These are phyloP conservation scores for Thelaira solivaga DNA, from an alignment of 2,888 invertebrate species.

Conservation along the genomic window DNA sequence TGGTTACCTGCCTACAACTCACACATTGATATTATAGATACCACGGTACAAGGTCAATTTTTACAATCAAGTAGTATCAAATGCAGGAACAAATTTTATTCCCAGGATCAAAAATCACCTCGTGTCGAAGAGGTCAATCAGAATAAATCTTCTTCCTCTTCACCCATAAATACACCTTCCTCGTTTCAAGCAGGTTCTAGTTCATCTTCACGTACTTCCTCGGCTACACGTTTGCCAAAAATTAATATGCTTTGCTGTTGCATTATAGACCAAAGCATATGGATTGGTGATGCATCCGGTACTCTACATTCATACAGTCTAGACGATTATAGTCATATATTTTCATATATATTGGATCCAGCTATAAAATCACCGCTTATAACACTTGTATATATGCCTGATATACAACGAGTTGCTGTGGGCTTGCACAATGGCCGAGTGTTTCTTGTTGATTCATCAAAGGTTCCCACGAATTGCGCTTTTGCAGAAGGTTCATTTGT, in stretches of 20 bases:
- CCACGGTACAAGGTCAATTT: slow-evolving; percentile 79
- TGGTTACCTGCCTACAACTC: slow-evolving; percentile 86
- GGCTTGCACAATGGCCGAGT: slow-evolving; percentile 87
- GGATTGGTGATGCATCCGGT: slow-evolving; percentile 94
- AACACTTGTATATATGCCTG: slow-evolving; percentile 82
- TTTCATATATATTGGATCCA: slow-evolving; percentile 84
- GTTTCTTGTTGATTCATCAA: slow-evolving; percentile 83
- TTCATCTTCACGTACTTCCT: slow-evolving; percentile 64
- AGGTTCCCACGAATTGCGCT: slow-evolving; percentile 80
- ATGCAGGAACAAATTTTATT: slow-evolving; percentile 70
- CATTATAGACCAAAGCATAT: slow-evolving; percentile 86
- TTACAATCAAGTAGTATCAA: slow-evolving; percentile 80
- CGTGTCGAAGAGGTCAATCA: slow-evolving; percentile 55
- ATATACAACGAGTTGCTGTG: slow-evolving; percentile 86
- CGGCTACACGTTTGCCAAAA: slow-evolving; percentile 69
- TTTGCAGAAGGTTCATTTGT: slow-evolving; percentile 87
- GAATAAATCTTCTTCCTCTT: slow-evolving; percentile 61
- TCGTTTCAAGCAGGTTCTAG: slow-evolving; percentile 64
- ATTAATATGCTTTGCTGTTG: slow-evolving; percentile 79
- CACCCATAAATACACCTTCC: slow-evolving; percentile 48
- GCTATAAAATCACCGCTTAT: slow-evolving; percentile 82
- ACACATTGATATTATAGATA: slow-evolving; percentile 81
- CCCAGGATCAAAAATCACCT: slow-evolving; percentile 65
- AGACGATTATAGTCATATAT: slow-evolving; percentile 80
- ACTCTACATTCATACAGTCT: slow-evolving; percentile 88